Evolutionary conservation across 2,888 invertebrate genomes (phyloP), one percentile per base, ranked within the genome.

Genomic region (Cephus spinipes): DNA sequence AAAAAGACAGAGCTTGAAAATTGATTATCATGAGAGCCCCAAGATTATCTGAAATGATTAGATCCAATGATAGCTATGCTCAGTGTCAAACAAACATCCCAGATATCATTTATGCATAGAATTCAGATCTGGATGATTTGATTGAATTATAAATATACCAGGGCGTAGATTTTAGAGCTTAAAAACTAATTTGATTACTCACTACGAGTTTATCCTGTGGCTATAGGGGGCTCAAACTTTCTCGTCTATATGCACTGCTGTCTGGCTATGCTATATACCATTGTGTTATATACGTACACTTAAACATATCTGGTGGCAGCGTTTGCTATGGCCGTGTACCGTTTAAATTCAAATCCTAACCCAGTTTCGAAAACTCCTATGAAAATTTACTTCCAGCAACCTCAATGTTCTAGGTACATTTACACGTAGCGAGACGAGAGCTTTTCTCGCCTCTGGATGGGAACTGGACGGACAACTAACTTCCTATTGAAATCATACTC

Each of bases 291-390:
- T 35, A 35, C 3, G 35, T 12, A 55, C 40, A 55, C 40, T 55
- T 55, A 55, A 55, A 55, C 23, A 23, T 55, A 55, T 55, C 40
- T 55, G 23, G 40, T 9, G 23, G 40, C 40, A 55, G 40, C 23
- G 40, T 55, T 55, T 23, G 40, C 40, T 6, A 23, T 55, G 40
- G 6, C 40, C 30, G 32, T 23, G 12, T 30, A 33, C 34, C 69
- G 79, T 83, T 83, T 75, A 82, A 84, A 85, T 86, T 82, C 84
- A 83, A 82, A 85, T 85, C 76, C 76, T 78, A 82, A 82, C 81
- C 81, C 74, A 82, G 78, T 82, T 83, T 79, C 76, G 76, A 68
- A 77, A 77, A 76, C 40, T 55, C 40, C 40, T 2, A 23, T 55
- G 40, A 55, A 55, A 55, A 55, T 55, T 55, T 55, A 55, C 40